These are phyloP conservation scores for Rotaria magnacalcarata DNA, from an alignment of 2,888 invertebrate genomes.

Conservation along the genomic window DNA sequence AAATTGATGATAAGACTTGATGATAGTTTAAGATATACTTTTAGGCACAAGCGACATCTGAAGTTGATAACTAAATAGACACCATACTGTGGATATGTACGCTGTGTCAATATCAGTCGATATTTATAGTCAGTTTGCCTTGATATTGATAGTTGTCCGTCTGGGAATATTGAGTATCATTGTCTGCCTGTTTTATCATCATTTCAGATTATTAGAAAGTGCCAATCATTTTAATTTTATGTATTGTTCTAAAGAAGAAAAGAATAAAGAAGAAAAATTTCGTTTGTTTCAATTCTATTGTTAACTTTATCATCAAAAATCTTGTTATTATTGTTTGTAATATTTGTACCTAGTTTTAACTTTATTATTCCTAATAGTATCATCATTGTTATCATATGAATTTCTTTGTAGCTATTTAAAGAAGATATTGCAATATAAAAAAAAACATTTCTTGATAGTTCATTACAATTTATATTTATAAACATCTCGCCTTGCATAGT, in stretches of 20 bases:
- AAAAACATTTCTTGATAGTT: not conserved
- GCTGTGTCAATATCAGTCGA: slow-evolving; percentile 8
- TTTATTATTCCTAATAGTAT: not conserved
- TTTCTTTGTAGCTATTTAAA: not conserved
- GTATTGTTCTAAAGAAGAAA: not conserved
- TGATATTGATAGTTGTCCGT: slow-evolving; percentile 6
- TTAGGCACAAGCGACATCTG: not conserved
- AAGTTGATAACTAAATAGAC: not conserved
- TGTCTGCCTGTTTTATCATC: not conserved
- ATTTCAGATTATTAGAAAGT: not conserved
- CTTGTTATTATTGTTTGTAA: not conserved
- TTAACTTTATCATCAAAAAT: not conserved
- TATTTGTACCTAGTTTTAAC: not conserved
- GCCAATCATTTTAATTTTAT: not conserved
- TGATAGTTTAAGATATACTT: not conserved
- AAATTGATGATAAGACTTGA: not conserved
- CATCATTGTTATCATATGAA: not conserved
- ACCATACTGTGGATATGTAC: not conserved
- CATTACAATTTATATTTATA: not conserved
- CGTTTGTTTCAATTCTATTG: not conserved
- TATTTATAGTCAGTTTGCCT: not conserved
- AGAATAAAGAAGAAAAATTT: not conserved
- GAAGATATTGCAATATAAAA: not conserved
- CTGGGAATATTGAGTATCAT: slow-evolving; percentile 11
- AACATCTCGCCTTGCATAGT: not conserved